Conservation (phyloP, 2,113 vertebrate species). For the Neoarius graeffei region DNA sequence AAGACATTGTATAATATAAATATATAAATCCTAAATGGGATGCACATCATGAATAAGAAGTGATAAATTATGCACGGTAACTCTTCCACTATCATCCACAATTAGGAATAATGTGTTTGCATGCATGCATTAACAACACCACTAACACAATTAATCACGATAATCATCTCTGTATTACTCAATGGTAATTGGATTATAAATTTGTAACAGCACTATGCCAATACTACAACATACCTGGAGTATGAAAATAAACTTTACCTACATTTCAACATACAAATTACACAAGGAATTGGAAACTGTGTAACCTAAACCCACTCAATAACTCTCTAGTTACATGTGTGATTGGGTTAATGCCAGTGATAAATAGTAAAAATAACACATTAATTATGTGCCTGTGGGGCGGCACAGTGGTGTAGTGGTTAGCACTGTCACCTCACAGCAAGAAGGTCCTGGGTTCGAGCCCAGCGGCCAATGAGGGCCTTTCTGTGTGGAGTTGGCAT, state of each 20-base stretch:
- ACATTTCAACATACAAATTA: background rate
- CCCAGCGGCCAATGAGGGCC: too few relatives aligned
- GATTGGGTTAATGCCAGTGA: constrained; percentile 28
- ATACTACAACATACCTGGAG: background rate
- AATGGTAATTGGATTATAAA: constrained; percentile 14
- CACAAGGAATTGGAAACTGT: background rate
- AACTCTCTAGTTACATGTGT: constrained; percentile 3
- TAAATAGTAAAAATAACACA: constrained; percentile 55
- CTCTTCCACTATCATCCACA: background rate
- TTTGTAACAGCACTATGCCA: constrained; percentile 6
- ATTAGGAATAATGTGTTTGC: constrained; percentile 21
- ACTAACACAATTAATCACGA: background rate
- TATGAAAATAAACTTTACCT: background rate
- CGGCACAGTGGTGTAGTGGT: too few relatives aligned
- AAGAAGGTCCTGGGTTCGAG: too few relatives aligned
- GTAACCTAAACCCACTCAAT: background rate
- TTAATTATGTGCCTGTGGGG: constrained; percentile 50
- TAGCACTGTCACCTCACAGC: too few relatives aligned
- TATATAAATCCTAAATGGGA: background rate
- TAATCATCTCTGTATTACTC: background rate
- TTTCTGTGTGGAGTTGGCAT: too few relatives aligned
- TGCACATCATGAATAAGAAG: background rate
- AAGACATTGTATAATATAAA: background rate
- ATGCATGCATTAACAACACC: background rate
- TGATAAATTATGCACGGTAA: background rate